Conservation (phyloP, 2,888 invertebrate species). For the Xiphydria camelus region DNA sequence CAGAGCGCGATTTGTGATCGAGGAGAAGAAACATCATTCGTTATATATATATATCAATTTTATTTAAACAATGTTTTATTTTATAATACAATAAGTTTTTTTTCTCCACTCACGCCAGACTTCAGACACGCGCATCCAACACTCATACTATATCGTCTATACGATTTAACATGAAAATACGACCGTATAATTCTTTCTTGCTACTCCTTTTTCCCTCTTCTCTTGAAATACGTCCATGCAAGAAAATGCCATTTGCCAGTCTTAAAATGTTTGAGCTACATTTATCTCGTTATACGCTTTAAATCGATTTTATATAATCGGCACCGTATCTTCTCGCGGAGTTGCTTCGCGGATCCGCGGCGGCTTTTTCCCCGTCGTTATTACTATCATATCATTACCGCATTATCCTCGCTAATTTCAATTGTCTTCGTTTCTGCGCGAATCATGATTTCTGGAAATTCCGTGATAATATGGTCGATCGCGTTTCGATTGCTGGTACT, state of each 20-base stretch:
- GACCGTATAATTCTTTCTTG: constrained; percentile 34
- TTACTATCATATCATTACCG: too few species aligned
- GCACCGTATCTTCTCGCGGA: constrained; percentile 1
- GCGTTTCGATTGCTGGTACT: too few species aligned
- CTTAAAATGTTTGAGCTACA: constrained; percentile 33
- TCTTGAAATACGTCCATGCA: constrained; percentile 17
- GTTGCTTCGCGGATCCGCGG: too few species aligned
- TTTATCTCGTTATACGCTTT: constrained; percentile 18
- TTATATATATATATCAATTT: constrained; percentile 50
- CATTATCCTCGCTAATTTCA: too few species aligned
- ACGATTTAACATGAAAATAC: constrained; percentile 47
- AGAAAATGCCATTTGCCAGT: constrained; percentile 43
- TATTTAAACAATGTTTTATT: constrained; percentile 55
- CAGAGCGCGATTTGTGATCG: too few species aligned
- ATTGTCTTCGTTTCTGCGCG: too few species aligned
- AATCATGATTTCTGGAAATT: too few species aligned
- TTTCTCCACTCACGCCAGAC: constrained; percentile 35
- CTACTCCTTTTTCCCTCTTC: constrained; percentile 10
- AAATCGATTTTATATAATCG: too few species aligned
- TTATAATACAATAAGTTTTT: constrained; percentile 51
- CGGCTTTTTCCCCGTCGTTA: too few species aligned
- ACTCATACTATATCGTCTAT: constrained; percentile 33
- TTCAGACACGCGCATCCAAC: constrained; percentile 25
- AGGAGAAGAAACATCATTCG: too few species aligned
- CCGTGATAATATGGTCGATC: too few species aligned